Conservation (phyloP, 2,888 invertebrate genomes). For the Tipula confusa region DNA sequence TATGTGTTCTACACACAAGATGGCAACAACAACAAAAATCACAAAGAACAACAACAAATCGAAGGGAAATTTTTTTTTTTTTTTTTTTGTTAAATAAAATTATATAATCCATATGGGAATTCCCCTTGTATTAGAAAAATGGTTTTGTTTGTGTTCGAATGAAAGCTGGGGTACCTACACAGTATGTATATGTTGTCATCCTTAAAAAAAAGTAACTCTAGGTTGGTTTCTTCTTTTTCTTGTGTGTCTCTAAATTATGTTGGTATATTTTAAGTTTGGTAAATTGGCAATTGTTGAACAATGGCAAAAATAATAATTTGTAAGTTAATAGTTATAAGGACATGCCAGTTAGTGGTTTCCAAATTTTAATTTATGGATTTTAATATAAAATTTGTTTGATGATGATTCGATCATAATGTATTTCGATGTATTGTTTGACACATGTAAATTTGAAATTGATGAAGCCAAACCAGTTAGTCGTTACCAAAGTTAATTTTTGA, state of each 20-base stretch:
- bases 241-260: not conserved
- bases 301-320: not conserved
- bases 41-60: not conserved
- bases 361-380: no score
- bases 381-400: no score
- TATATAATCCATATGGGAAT: conserved; percentile 25
- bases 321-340: no score
- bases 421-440: no score
- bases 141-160: not conserved
- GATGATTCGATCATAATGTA: no score
- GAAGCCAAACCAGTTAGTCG: no score
- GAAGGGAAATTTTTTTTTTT: not conserved
- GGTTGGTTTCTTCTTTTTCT: not conserved
- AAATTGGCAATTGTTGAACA: not conserved
- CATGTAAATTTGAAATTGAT: no score
- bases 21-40: conserved; percentile 1
- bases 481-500: no score
- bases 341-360: no score
- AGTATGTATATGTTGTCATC: not conserved
- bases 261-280: not conserved
- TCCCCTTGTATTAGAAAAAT: conserved; percentile 14
- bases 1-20: not conserved
- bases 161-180: not conserved
- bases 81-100: conserved; percentile 1
- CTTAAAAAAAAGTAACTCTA: not conserved